These are phyloP conservation scores for Araneus ventricosus DNA, from an alignment of 1,140 invertebrate genomes.

Conservation along the genomic window DNA sequence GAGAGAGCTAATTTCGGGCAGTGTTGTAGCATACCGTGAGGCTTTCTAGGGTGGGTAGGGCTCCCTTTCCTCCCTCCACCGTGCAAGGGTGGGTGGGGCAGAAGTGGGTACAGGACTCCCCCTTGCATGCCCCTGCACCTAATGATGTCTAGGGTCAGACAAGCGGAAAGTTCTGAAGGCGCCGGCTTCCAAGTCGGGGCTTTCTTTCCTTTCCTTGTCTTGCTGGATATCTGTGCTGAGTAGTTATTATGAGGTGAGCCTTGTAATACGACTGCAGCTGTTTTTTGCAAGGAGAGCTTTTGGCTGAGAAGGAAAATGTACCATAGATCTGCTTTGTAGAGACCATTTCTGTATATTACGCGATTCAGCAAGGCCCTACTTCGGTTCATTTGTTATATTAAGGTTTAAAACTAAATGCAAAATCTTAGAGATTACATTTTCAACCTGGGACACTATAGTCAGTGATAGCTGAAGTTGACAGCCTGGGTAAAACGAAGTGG, in stretches of 20 bases:
- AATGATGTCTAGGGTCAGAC: constrained; percentile 75
- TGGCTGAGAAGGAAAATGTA: neutral
- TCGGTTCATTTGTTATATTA: too few relatives aligned
- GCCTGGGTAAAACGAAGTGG: too few relatives aligned
- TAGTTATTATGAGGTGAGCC: constrained; percentile 26
- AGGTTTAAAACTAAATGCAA: too few relatives aligned
- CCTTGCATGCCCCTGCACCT: constrained; percentile 56
- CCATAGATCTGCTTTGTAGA: too few relatives aligned
- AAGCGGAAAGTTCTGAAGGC: constrained; percentile 74
- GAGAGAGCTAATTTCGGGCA: constrained; percentile 73
- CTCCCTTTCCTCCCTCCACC: neutral
- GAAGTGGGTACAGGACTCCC: constrained; percentile 11
- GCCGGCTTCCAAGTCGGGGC: constrained; percentile 38
- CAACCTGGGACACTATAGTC: too few relatives aligned
- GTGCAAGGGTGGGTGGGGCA: neutral
- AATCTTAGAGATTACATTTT: too few relatives aligned
- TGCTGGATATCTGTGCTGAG: neutral
- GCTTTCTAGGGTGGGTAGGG: neutral
- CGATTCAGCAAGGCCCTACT: too few relatives aligned
- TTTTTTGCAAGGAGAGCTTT: neutral
- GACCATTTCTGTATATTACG: too few relatives aligned
- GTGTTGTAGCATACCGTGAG: constrained; percentile 30
- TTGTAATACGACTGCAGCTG: neutral
- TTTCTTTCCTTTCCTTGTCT: neutral
- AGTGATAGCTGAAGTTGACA: too few relatives aligned